Base-by-base conservation (phyloP, 2,797 vertebrate genomes). In the Sandelia bainsii region DNA sequence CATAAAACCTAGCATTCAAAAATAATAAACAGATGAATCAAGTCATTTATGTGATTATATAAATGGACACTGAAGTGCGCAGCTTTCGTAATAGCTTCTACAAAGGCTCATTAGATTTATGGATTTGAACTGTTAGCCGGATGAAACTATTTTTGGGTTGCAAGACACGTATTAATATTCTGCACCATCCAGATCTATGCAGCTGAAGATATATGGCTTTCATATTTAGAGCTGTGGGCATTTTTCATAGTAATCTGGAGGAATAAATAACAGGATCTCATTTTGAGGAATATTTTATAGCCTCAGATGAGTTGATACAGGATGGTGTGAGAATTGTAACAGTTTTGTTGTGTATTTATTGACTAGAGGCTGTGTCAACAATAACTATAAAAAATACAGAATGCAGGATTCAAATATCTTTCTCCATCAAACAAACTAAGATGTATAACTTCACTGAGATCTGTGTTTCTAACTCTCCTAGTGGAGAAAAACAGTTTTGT, bases 131-230 rank as follows among this genome's bases (percentile, higher is more conserved):
- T 20, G 29, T 75, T 60, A 12, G 68, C 56, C 25, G 64, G 39
- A 67, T 68, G 57, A 57, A 68, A 72, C 85, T 87, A 88, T 87
- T 90, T 81, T 46, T 25, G 73, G 88, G 49, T 49, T 48, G 52
- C 49, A 10, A 32, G 81, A 79, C 61, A 29, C 2, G 0, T 42
- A 83, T 88, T 86, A 81, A 87, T 87, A 82, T 68, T 75, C 74
- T 27, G 49, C 46, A 52, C 71, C 58, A 29, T 76, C 54, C 72
- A 44, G 34, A 80, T 67, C 64, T 54, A 45, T 62, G 58, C 70
- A 66, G 63, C 57, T 29, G 67, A 75, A 81, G 83, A 87, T 69
- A 0, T 57, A 84, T 61, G 44, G 45, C 23, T 45, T 77, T 80
- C 58, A 66, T 22, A 77, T 85, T 76, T 72, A 56, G 83, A 71